These are phyloP conservation scores for Coenonympha glycerion DNA, from an alignment of 2,888 invertebrate genomes.

Conservation along the genomic window DNA sequence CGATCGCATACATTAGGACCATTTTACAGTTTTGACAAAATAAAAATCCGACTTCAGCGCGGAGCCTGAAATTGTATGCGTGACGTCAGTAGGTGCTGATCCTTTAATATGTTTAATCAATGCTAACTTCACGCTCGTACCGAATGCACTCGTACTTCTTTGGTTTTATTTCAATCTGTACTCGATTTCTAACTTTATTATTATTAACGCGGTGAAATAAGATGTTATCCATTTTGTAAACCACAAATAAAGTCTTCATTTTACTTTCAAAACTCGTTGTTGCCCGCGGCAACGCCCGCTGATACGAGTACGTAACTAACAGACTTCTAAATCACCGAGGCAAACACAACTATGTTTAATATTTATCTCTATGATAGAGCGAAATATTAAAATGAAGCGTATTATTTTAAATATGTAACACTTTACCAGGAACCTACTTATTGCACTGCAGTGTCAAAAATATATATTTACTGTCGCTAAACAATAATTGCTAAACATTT, in stretches of 20 bases:
- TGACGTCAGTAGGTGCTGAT: too few species aligned
- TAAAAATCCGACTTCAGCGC: too few species aligned
- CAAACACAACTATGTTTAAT: slow-evolving; percentile 6
- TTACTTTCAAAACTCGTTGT: slow-evolving; percentile 10
- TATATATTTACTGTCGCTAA: too few species aligned
- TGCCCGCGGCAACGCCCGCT: slow-evolving; percentile 8
- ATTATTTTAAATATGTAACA: too few species aligned
- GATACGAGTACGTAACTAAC: slow-evolving; percentile 1
- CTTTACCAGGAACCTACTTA: too few species aligned
- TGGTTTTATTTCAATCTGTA: slow-evolving; percentile 56
- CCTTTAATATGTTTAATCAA: too few species aligned
- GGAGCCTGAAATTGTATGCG: too few species aligned
- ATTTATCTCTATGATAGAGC: slow-evolving; percentile 1
- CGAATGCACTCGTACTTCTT: slow-evolving; percentile 42
- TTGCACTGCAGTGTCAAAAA: too few species aligned
- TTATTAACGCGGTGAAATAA: slow-evolving; percentile 50
- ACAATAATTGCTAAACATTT: too few species aligned
- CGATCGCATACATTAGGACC: too few species aligned
- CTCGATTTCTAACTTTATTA: slow-evolving; percentile 43
- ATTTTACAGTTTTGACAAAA: too few species aligned
- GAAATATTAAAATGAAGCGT: background rate
- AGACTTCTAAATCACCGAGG: slow-evolving; percentile 10
- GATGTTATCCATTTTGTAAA: slow-evolving; percentile 46
- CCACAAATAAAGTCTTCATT: slow-evolving; percentile 40
- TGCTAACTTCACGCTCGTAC: slow-evolving; percentile 45